Evolutionary conservation across 2,888 invertebrate species (phyloP).

Genomic region (Ptychoptera contaminata): DNA sequence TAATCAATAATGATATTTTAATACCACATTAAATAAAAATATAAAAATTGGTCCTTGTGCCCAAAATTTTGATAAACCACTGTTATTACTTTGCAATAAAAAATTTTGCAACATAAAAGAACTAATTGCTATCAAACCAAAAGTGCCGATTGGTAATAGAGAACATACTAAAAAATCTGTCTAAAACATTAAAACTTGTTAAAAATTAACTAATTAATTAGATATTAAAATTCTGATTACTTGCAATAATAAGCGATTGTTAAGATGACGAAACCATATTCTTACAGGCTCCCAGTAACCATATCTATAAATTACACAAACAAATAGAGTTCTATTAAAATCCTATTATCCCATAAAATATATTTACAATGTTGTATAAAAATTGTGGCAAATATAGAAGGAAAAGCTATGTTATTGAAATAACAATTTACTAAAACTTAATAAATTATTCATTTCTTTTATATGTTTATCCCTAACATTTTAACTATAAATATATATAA

Average conservation of each 20-base stretch:
- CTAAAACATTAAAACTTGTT: slow-evolving; percentile 13
- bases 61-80: too few relatives aligned
- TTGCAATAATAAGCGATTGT: slow-evolving; percentile 34
- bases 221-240: slow-evolving; percentile 10
- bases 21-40: slow-evolving; percentile 37
- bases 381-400: too few relatives aligned
- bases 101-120: slow-evolving; percentile 43
- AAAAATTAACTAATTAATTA: not conserved
- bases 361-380: not conserved
- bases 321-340: too few relatives aligned
- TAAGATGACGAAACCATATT: slow-evolving; percentile 41
- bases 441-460: not conserved
- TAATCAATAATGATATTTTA: slow-evolving; percentile 2
- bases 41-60: too few relatives aligned
- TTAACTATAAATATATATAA: too few relatives aligned
- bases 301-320: slow-evolving; percentile 24
- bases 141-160: slow-evolving; percentile 40
- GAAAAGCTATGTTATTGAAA: too few relatives aligned
- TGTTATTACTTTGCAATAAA: slow-evolving; percentile 36
- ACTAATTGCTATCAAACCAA: slow-evolving; percentile 39
- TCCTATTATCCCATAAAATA: too few relatives aligned
- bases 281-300: slow-evolving; percentile 36
- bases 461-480: too few relatives aligned
- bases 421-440: not conserved
- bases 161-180: slow-evolving; percentile 41